phyloP scores from a whole-genome alignment of 2,113 vertebrate genomes.

The Chinchilla lanigera region DNA sequence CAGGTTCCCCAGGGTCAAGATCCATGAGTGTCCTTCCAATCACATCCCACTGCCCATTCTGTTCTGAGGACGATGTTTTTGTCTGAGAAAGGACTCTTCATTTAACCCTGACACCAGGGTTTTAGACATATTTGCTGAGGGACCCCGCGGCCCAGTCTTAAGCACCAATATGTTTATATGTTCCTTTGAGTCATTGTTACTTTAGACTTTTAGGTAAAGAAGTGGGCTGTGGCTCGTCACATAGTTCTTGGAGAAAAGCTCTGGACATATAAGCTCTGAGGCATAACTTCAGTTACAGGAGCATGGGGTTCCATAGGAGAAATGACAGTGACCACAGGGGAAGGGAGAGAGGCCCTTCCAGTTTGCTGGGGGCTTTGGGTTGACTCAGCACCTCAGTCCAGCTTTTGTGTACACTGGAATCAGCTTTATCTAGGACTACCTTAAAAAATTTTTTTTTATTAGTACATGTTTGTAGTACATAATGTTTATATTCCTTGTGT shows the following conservation, averaged over 20 bases:
- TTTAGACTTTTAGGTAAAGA: conserved; percentile 33
- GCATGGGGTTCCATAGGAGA: not conserved
- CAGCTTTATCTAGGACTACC: not conserved
- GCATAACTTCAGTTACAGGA: not conserved
- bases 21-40: not conserved
- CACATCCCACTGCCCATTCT: not conserved
- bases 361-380: not conserved
- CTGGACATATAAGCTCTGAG: not conserved
- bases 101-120: not conserved
- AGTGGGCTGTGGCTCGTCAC: not conserved
- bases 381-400: accelerated
- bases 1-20: not conserved
- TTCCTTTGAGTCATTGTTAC: conserved; percentile 12
- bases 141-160: not conserved
- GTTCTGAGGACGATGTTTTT: conserved; percentile 31
- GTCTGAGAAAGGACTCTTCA: conserved; percentile 29
- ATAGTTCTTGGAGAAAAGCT: not conserved
- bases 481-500: not conserved
- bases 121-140: not conserved
- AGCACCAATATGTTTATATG: not conserved
- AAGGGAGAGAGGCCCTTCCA: not conserved
- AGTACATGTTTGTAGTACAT: not conserved
- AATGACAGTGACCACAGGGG: not conserved
- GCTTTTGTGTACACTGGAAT: not conserved
- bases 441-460: not conserved